Conservation (phyloP, 2,797 vertebrate species). For the Ciconia nigra region DNA sequence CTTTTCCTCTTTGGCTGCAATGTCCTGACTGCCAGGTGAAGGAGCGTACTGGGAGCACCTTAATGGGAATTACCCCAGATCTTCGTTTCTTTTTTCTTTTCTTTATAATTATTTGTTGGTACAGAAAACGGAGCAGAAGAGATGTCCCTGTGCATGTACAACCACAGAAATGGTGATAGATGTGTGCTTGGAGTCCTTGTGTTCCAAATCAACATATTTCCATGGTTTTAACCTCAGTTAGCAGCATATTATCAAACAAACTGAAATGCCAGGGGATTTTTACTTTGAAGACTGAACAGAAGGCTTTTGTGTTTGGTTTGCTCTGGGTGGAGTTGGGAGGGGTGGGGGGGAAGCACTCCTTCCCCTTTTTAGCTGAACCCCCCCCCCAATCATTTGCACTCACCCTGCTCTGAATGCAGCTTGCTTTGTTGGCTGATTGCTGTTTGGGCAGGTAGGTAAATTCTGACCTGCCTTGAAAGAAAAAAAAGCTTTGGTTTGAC, state of each 20-base stretch:
- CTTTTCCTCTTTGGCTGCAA: neutral
- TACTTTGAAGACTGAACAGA: neutral
- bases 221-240: neutral
- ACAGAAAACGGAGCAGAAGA: neutral
- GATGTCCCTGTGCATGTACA: neutral
- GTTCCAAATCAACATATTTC: neutral
- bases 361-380: neutral
- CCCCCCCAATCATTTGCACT: neutral
- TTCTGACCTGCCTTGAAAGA: neutral
- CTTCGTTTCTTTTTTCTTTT: neutral
- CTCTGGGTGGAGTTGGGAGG: neutral
- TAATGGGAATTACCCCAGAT: neutral
- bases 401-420: neutral
- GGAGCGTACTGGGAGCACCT: neutral
- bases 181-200: neutral
- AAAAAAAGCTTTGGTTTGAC: neutral
- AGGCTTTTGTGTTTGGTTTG: conserved; percentile 22
- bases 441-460: neutral
- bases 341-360: neutral
- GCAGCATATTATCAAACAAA: neutral
- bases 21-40: neutral
- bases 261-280: neutral
- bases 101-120: neutral
- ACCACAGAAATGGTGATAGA: neutral
- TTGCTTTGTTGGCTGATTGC: neutral